Base-by-base conservation (phyloP, 2,888 invertebrate genomes). In the Drosophila phalerata region DNA sequence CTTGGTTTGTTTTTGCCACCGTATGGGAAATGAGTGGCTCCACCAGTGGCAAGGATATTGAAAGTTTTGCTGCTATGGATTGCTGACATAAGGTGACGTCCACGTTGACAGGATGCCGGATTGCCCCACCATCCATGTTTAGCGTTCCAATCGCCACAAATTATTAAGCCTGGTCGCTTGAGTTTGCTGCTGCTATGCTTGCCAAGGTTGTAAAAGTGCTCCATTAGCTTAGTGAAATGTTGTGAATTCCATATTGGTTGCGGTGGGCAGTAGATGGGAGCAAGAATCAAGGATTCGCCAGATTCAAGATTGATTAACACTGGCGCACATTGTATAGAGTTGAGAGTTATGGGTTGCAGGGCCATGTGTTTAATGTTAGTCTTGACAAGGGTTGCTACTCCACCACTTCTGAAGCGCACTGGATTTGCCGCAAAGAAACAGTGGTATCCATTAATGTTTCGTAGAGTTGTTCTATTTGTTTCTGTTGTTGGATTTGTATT, bases 61-160 rank as follows among this genome's bases (percentile, higher is more conserved):
- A 15, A 47, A 2, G 3, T n/a, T 1, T 2, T 25, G 10, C 8
- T 38, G 15, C 2, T n/a, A 5, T 52, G 37, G 2, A 37, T 38
- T 0, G 22, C n/a, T 0, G 22, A 1, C 37, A 51, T 19, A 3
- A 51, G 51, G 0, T 4, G 6, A 6, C 13, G 6, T 6, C 51
- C 51, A 13, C 51, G 13, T 1, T 1, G 13, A 13, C 51, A 51
- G 1, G 51, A 6, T 3, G 5, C 19, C n/a, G n/a, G n/a, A n/a
- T n/a, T 37, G 1, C 51, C 51, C 51, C 51, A 51, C 51, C 51
- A 51, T 5, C 9, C 5, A 4, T 37, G 11, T 25, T 51, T 38
- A 1, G 38, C 22, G 5, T n/a, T n/a, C n/a, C n/a, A n/a, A n/a
- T n/a, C n/a, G n/a, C n/a, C n/a, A n/a, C n/a, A n/a, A n/a, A n/a